Evolutionary conservation across 2,888 invertebrate genomes (phyloP).

Genomic region (Drosophila ustulata): DNA sequence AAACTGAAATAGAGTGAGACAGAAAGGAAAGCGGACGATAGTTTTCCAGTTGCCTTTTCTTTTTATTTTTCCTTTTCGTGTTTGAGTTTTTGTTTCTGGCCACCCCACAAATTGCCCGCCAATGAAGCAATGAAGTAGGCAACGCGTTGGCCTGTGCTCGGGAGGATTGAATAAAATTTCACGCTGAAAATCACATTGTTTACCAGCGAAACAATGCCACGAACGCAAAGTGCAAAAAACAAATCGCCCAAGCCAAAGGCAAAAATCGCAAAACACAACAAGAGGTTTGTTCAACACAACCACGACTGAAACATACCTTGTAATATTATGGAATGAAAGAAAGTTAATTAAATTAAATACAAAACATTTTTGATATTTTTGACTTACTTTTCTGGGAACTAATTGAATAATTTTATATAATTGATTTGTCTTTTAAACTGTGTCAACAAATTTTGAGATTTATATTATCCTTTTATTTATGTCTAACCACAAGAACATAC

Average conservation of each 20-base stretch:
- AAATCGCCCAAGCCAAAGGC: slow-evolving; percentile 15
- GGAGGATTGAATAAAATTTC: slow-evolving; percentile 73
- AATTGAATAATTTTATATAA: no score
- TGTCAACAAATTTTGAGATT: no score
- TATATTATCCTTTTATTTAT: no score
- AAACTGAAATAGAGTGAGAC: not conserved
- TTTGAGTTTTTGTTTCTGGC: not conserved
- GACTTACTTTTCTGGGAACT: no score
- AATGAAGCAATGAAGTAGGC: slow-evolving; percentile 40
- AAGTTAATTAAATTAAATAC: no score
- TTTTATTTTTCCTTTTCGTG: not conserved
- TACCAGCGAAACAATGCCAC: slow-evolving; percentile 63
- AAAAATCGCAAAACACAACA: slow-evolving; percentile 25
- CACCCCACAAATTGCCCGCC: slow-evolving; percentile 7
- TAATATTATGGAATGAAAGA: not conserved
- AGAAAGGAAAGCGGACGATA: not conserved
- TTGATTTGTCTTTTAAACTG: no score
- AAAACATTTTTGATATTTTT: no score
- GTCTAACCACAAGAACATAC: no score
- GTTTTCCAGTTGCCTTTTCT: not conserved
- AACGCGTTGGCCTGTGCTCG: slow-evolving; percentile 35
- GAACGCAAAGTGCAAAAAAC: slow-evolving; percentile 20
- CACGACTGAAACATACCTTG: not conserved
- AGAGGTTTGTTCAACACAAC: not conserved
- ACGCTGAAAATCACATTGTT: slow-evolving; percentile 76